phyloP scores from a whole-genome alignment of 2,113 vertebrate genomes.

The Sciurus niger region DNA sequence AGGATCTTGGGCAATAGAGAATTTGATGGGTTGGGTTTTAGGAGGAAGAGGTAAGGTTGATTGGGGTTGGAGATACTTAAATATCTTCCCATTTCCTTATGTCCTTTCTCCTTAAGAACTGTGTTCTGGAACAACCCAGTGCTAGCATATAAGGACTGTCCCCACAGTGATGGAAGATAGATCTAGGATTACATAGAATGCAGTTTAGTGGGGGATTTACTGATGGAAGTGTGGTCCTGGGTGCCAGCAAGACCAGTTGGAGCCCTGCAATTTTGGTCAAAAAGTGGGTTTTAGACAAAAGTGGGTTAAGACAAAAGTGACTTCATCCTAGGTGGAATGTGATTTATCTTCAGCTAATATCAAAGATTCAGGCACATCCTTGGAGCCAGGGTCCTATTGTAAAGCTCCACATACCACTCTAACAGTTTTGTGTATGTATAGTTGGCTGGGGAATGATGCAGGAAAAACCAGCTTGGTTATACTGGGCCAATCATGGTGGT shows the following conservation, averaged over 20 bases:
- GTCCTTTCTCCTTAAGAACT: background rate
- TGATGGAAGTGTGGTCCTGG: background rate
- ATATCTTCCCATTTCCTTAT: background rate
- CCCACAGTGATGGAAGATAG: background rate
- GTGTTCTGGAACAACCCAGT: background rate
- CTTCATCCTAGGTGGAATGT: background rate
- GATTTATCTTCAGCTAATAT: background rate
- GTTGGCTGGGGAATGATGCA: background rate
- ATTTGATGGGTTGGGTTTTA: background rate
- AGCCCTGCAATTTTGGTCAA: background rate
- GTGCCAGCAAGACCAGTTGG: background rate
- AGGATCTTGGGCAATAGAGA: background rate
- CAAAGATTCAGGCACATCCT: background rate
- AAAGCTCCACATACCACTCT: background rate
- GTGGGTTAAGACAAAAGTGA: background rate
- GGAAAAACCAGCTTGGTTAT: background rate
- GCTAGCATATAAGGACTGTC: background rate
- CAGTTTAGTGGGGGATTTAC: background rate
- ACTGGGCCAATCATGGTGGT: background rate
- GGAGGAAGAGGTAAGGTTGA: background rate
- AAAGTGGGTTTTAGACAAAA: background rate
- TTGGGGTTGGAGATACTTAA: constrained; percentile 3
- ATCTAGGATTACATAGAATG: background rate
- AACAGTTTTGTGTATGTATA: background rate
- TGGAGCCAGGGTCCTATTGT: background rate